phyloP scores from a whole-genome alignment of 2,888 invertebrate species.

The Pardosa pseudoannulata region DNA sequence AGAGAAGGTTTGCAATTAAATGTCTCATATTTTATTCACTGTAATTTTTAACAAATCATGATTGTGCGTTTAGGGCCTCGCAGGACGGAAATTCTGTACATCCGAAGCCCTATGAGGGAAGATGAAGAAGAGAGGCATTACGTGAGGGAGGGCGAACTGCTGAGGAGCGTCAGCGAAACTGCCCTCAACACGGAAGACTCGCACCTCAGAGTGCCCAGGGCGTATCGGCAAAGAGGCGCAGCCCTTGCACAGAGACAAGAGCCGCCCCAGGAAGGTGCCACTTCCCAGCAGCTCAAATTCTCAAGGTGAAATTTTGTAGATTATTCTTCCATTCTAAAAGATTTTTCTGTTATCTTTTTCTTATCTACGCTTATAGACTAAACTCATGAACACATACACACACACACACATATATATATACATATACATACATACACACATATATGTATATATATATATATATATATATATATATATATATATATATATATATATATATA shows the following conservation, averaged over 20 bases:
- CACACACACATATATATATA: no score
- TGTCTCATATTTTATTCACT: no score
- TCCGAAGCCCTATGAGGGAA: slow-evolving; percentile 70
- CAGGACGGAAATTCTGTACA: slow-evolving; percentile 73
- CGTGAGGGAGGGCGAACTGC: slow-evolving; percentile 47
- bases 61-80: slow-evolving; percentile 47
- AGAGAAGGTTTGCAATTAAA: no score
- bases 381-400: no score
- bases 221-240: neutral
- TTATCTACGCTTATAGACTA: no score
- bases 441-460: no score
- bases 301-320: slow-evolving; percentile 54
- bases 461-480: no score
- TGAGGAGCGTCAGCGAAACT: slow-evolving; percentile 71
- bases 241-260: slow-evolving; percentile 26
- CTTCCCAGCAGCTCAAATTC: slow-evolving; percentile 59
- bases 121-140: slow-evolving; percentile 61
- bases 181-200: slow-evolving; percentile 52
- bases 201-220: slow-evolving; percentile 29
- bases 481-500: no score
- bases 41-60: no score
- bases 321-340: no score
- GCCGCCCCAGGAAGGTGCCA: neutral
- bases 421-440: no score
- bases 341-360: no score